A percentile compares a stretch with the other conserved stretches of the same genome.
Conservation (phyloP, 2,888 invertebrate species). For the Pammene fasciana region DNA sequence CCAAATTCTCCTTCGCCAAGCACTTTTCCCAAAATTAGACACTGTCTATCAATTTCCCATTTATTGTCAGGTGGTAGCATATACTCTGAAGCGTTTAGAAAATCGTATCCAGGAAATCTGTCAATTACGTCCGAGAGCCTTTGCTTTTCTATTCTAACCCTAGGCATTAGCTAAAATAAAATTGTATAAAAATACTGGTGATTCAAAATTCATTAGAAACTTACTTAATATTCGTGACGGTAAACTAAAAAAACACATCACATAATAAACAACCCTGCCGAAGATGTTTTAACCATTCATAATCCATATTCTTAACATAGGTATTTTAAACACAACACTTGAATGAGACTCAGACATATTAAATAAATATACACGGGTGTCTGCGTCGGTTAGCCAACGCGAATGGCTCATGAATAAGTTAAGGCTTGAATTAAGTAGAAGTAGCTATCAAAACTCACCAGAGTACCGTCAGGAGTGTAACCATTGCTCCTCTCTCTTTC, state of each 20-base stretch:
- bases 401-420: no score
- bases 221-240: no score
- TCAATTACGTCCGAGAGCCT: constrained; percentile 87
- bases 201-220: not conserved
- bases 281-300: no score
- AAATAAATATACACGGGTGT: no score
- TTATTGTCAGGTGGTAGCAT: constrained; percentile 96
- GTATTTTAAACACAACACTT: no score
- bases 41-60: constrained; percentile 95
- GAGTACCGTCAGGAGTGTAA: constrained; percentile 5
- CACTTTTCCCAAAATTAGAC: constrained; percentile 89
- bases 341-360: no score
- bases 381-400: no score
- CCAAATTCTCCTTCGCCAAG: constrained; percentile 99
- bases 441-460: constrained; percentile 6
- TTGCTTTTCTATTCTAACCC: constrained; percentile 95
- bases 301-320: no score
- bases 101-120: constrained; percentile 84
- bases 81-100: constrained; percentile 92
- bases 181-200: not conserved
- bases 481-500: constrained; percentile 87
- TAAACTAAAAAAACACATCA: no score
- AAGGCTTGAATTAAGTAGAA: no score
- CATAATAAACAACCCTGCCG: no score
- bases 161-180: constrained; percentile 85